These are phyloP conservation scores for Centropristis striata DNA, from an alignment of 2,113 vertebrate species.

Conservation along the genomic window DNA sequence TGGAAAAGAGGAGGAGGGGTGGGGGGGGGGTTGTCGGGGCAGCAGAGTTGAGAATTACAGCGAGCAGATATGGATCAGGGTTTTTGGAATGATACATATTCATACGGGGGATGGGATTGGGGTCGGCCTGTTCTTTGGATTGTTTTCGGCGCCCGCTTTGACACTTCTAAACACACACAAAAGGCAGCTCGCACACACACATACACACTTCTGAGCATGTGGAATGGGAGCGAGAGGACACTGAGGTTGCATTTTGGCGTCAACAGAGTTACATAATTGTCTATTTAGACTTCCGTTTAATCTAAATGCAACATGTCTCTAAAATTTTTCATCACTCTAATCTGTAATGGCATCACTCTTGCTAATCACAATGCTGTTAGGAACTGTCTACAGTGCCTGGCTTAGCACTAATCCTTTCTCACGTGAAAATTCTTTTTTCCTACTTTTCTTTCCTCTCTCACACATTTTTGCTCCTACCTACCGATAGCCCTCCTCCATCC, in stretches of 20 bases:
- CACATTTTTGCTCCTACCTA: neutral
- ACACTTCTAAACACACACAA: constrained; percentile 50
- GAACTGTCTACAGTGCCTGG: constrained; percentile 31
- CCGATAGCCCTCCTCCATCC: constrained; percentile 50
- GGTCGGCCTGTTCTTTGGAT: constrained; percentile 77
- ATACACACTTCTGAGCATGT: neutral
- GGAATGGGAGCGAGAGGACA: constrained; percentile 13
- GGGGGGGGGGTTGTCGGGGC: constrained; percentile 1
- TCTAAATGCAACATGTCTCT: constrained; percentile 30
- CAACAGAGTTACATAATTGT: constrained; percentile 62
- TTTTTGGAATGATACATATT: constrained; percentile 80
- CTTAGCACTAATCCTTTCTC: constrained; percentile 56
- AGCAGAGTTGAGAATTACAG: constrained; percentile 67
- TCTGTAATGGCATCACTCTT: constrained; percentile 63
- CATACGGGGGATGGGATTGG: constrained; percentile 78
- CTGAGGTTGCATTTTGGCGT: constrained; percentile 32
- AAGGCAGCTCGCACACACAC: neutral
- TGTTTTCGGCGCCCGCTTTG: constrained; percentile 60
- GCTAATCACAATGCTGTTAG: constrained; percentile 47
- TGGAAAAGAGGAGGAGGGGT: constrained; percentile 14
- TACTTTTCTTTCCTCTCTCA: neutral
- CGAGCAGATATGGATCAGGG: constrained; percentile 78
- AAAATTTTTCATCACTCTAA: constrained; percentile 58
- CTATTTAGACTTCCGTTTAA: constrained; percentile 53
- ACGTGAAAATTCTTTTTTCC: constrained; percentile 51